Percentiles rank a stretch among this genome's conserved stretches.
phyloP scores from a whole-genome alignment of 2,797 vertebrate species.

The Parotocinclus haroldoi region DNA sequence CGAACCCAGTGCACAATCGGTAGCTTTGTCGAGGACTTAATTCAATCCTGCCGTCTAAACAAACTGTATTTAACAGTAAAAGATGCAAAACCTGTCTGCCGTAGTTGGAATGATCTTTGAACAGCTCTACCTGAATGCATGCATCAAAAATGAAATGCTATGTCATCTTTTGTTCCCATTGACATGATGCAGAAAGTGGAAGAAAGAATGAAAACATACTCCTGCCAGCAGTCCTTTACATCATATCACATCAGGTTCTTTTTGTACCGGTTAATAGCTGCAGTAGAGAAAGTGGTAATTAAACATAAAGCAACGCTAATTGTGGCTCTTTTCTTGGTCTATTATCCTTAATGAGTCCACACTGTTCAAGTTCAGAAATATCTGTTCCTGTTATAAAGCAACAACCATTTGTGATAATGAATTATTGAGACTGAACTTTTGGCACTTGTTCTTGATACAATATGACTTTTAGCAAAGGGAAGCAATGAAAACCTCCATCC shows the following conservation, averaged over 20 bases:
- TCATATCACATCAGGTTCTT: constrained; percentile 23
- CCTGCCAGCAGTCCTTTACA: constrained; percentile 10
- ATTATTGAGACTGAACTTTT: constrained; percentile 61
- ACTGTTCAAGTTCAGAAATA: constrained; percentile 35
- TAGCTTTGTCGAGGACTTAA: background rate
- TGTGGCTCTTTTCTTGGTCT: background rate
- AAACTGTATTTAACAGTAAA: constrained; percentile 11
- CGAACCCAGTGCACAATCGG: too few relatives aligned
- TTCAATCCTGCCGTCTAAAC: constrained; percentile 19
- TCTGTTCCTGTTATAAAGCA: constrained; percentile 64
- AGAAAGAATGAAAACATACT: constrained; percentile 13
- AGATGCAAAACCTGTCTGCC: background rate
- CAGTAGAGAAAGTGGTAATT: background rate
- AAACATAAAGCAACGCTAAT: background rate
- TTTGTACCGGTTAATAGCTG: constrained; percentile 34
- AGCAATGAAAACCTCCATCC: constrained; percentile 9
- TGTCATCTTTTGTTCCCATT: constrained; percentile 43
- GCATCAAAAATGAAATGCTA: constrained; percentile 51
- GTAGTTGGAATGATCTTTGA: constrained; percentile 23
- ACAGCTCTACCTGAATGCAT: constrained; percentile 44
- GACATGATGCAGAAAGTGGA: constrained; percentile 30
- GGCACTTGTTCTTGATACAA: constrained; percentile 61
- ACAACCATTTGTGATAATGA: constrained; percentile 63
- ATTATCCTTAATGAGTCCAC: constrained; percentile 37
- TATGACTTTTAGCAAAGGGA: constrained; percentile 1